These are phyloP conservation scores for Eira barbara DNA, from an alignment of 2,113 vertebrate species.

Conservation along the genomic window DNA sequence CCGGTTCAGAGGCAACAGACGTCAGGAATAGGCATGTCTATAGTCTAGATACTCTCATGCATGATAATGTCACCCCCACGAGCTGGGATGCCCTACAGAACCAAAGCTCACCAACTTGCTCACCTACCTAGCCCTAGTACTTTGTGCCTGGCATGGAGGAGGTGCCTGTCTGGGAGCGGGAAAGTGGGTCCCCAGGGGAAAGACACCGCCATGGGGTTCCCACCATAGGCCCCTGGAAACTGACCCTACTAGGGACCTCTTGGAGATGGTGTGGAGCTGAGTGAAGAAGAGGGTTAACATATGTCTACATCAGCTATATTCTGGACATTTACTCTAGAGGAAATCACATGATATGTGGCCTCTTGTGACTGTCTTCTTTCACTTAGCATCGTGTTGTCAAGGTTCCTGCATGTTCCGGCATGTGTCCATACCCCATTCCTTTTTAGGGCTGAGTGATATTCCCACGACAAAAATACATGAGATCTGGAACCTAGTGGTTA, in stretches of 20 bases:
- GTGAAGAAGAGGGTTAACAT: background rate
- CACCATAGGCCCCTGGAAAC: background rate
- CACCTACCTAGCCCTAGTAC: accelerated
- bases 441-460: background rate
- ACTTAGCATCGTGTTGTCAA: too few relatives aligned
- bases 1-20: background rate
- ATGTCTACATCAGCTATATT: accelerated
- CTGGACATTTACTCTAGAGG: background rate
- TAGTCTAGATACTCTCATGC: accelerated
- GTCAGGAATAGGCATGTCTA: accelerated
- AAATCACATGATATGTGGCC: accelerated
- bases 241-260: background rate
- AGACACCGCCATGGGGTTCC: accelerated
- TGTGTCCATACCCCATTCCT: accelerated
- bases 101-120: background rate
- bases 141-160: background rate
- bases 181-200: too few relatives aligned
- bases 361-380: background rate
- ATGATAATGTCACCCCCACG: accelerated
- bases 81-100: background rate
- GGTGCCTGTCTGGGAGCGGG: accelerated
- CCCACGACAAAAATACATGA: accelerated
- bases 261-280: background rate
- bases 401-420: too few relatives aligned
- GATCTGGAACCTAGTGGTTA: background rate